Percentiles rank a stretch among this genome's conserved stretches.
Evolutionary conservation across 2,113 vertebrate genomes (phyloP).

Genomic region (Podarcis raffonei): DNA sequence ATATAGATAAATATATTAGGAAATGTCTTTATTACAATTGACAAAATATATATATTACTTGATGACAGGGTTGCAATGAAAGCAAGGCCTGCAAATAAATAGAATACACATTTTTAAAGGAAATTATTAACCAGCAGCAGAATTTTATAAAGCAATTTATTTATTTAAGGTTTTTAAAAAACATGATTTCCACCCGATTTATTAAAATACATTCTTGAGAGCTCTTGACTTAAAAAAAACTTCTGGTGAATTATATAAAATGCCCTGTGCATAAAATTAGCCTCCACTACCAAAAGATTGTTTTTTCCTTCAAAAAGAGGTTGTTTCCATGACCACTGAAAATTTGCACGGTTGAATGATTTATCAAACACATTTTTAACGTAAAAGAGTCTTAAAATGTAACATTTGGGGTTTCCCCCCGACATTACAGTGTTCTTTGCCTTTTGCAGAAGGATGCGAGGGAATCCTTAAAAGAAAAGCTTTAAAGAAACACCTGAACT

Average conservation of each 20-base stretch:
- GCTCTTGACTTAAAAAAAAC: slow-evolving; percentile 53
- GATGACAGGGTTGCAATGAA: slow-evolving; percentile 52
- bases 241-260: slow-evolving; percentile 48
- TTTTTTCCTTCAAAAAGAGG: slow-evolving; percentile 3
- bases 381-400: neutral
- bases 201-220: slow-evolving; percentile 63
- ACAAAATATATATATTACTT: slow-evolving; percentile 48
- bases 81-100: slow-evolving; percentile 62
- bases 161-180: neutral
- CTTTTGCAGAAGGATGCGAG: neutral
- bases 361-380: slow-evolving; percentile 13
- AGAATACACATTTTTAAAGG: slow-evolving; percentile 55
- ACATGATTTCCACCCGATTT: slow-evolving; percentile 49
- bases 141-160: neutral
- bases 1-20: slow-evolving; percentile 46
- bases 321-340: slow-evolving; percentile 55
- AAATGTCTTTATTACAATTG: slow-evolving; percentile 73
- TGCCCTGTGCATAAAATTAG: slow-evolving; percentile 43
- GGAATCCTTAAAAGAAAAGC: neutral
- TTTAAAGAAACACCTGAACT: neutral
- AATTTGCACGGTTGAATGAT: slow-evolving; percentile 36
- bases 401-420: slow-evolving; percentile 16
- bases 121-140: slow-evolving; percentile 57
- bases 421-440: neutral
- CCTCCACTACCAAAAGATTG: slow-evolving; percentile 20